A percentile compares a stretch with the other conserved stretches of the same genome.
Conservation (phyloP, 2,888 invertebrate species). For the Thereva unica region DNA sequence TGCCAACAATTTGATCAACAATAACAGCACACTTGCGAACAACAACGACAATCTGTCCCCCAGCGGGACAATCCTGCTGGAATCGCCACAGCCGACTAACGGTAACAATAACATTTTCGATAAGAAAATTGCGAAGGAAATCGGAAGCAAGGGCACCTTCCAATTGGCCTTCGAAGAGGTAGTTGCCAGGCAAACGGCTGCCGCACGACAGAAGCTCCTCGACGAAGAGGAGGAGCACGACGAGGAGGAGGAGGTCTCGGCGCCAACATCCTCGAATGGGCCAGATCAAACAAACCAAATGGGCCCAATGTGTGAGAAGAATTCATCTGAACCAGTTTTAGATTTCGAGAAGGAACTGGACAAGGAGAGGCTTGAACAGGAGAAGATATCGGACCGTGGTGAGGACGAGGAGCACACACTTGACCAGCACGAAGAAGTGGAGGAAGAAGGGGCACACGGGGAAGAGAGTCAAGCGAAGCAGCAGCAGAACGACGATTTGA, state of each 20-base stretch:
- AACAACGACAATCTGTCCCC: slow-evolving; percentile 13
- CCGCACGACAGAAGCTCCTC: slow-evolving; percentile 26
- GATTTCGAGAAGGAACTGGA: slow-evolving; percentile 9
- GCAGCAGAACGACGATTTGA: background rate
- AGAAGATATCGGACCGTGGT: background rate
- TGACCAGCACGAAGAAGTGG: background rate
- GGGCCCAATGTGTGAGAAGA: slow-evolving; percentile 47
- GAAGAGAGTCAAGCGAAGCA: background rate
- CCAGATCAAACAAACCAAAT: slow-evolving; percentile 41
- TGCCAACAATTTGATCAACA: slow-evolving; percentile 38
- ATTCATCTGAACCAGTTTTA: slow-evolving; percentile 9
- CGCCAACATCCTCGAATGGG: slow-evolving; percentile 37
- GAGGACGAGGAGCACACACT: slow-evolving; percentile 6
- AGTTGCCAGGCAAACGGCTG: slow-evolving; percentile 42
- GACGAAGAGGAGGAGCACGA: background rate
- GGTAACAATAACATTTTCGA: slow-evolving; percentile 6
- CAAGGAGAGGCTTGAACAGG: background rate
- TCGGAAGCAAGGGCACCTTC: slow-evolving; percentile 41
- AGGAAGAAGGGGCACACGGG: background rate
- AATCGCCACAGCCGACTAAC: background rate
- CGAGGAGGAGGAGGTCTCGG: background rate
- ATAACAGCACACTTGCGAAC: slow-evolving; percentile 38
- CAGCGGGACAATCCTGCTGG: background rate
- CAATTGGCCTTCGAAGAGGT: slow-evolving; percentile 45
- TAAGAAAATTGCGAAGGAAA: slow-evolving; percentile 5